Conservation (phyloP, 2,888 invertebrate genomes). For the Cyclophora punctaria region DNA sequence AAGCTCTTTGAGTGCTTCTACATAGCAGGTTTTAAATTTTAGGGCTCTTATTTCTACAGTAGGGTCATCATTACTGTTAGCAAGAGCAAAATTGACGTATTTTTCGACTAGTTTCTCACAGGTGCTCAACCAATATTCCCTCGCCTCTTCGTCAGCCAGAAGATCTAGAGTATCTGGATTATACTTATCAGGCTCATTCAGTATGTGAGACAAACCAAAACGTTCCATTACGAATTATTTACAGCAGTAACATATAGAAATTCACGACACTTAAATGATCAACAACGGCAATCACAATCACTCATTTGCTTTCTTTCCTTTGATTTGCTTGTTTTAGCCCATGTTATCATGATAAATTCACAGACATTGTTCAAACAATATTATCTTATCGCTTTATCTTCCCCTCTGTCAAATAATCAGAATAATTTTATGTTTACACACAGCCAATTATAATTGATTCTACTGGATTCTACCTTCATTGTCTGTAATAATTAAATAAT, state of each 20-base stretch:
- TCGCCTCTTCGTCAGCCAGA: constrained; percentile 87
- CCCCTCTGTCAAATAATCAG: no score
- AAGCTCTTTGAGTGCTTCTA: constrained; percentile 84
- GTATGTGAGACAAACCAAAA: constrained; percentile 71
- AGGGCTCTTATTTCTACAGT: constrained; percentile 87
- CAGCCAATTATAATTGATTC: no score
- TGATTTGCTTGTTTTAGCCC: constrained; percentile 31
- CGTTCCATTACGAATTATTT: constrained; percentile 52
- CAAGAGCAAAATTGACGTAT: constrained; percentile 87
- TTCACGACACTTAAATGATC: neutral
- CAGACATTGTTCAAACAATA: no score
- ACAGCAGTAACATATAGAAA: constrained; percentile 1
- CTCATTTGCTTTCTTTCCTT: neutral
- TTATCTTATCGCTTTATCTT: no score
- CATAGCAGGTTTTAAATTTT: constrained; percentile 88
- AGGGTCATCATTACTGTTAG: constrained; percentile 80
- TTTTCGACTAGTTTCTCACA: constrained; percentile 90
- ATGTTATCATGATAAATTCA: constrained; percentile 17
- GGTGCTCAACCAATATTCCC: constrained; percentile 94
- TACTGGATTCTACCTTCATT: no score
- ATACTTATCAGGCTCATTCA: constrained; percentile 86
- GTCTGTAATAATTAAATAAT: no score
- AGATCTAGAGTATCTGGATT: constrained; percentile 95
- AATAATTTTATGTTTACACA: no score
- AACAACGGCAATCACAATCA: constrained; percentile 34